phyloP scores from a whole-genome alignment of 2,888 invertebrate genomes.

The Cenopis cana region DNA sequence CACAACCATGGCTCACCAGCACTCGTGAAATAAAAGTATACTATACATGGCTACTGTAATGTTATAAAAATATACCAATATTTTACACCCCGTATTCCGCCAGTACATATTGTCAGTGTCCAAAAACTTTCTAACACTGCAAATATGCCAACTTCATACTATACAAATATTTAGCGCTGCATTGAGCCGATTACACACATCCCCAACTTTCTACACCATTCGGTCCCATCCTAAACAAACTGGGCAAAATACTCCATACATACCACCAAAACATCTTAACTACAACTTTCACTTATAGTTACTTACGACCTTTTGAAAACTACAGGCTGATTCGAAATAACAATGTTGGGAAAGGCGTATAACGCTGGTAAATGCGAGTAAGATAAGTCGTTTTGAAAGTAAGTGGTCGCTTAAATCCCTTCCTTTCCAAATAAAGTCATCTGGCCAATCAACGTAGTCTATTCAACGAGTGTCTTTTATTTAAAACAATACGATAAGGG shows the following conservation, averaged over 20 bases:
- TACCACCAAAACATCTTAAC: constrained; percentile 9
- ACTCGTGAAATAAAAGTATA: too few species aligned
- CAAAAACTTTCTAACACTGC: constrained; percentile 17
- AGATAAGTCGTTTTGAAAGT: neutral
- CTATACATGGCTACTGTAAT: too few species aligned
- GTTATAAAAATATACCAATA: too few species aligned
- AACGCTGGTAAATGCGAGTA: neutral
- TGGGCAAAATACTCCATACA: neutral
- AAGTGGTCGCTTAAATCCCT: constrained; percentile 15
- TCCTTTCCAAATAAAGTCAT: constrained; percentile 42
- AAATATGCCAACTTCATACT: constrained; percentile 10
- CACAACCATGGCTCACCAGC: too few species aligned
- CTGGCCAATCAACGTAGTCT: constrained; percentile 35
- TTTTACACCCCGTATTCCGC: too few species aligned
- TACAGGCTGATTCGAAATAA: neutral
- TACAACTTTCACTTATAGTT: neutral
- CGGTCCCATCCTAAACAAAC: constrained; percentile 36
- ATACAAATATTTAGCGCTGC: constrained; percentile 36
- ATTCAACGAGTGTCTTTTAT: constrained; percentile 37
- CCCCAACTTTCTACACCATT: constrained; percentile 28
- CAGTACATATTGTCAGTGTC: neutral
- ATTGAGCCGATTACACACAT: constrained; percentile 35
- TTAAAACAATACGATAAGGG: constrained; percentile 38
- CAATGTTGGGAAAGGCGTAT: neutral
- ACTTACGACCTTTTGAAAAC: constrained; percentile 4